Conservation (phyloP, 2,888 invertebrate species). For the Euproctis similis region DNA sequence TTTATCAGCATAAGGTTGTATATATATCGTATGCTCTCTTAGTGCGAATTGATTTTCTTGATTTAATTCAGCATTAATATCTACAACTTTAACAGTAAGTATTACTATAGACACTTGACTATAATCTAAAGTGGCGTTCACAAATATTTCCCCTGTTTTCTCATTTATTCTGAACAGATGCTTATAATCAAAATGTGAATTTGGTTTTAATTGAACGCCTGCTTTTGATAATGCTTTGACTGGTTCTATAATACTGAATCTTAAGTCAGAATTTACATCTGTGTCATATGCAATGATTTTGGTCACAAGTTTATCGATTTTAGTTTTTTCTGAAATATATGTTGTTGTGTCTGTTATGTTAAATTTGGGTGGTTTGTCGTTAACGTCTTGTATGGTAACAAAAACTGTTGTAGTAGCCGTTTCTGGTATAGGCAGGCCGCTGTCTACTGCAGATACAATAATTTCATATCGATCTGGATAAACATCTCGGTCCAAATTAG, state of each 20-base stretch:
- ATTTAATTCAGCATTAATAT: constrained; percentile 81
- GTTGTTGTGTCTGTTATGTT: constrained; percentile 78
- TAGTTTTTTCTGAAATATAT: constrained; percentile 82
- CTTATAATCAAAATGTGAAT: constrained; percentile 78
- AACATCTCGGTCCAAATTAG: constrained; percentile 81
- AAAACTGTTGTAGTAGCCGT: constrained; percentile 86
- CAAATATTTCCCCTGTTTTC: constrained; percentile 80
- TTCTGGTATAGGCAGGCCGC: constrained; percentile 83
- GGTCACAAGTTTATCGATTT: constrained; percentile 77
- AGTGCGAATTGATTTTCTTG: constrained; percentile 78
- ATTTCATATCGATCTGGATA: constrained; percentile 82
- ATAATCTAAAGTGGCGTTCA: constrained; percentile 81
- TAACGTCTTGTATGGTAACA: constrained; percentile 83
- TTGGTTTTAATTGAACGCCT: constrained; percentile 80
- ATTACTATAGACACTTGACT: constrained; percentile 84
- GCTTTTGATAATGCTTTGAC: constrained; percentile 84
- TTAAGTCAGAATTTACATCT: constrained; percentile 80
- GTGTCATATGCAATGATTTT: constrained; percentile 82
- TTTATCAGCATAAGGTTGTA: constrained; percentile 85
- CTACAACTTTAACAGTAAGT: constrained; percentile 81
- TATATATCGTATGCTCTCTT: constrained; percentile 84
- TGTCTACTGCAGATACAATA: constrained; percentile 84
- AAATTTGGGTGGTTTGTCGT: constrained; percentile 88
- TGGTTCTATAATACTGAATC: constrained; percentile 81
- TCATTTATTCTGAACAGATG: constrained; percentile 82